phyloP scores from a whole-genome alignment of 1,140 invertebrate genomes.

The Procambarus clarkii region DNA sequence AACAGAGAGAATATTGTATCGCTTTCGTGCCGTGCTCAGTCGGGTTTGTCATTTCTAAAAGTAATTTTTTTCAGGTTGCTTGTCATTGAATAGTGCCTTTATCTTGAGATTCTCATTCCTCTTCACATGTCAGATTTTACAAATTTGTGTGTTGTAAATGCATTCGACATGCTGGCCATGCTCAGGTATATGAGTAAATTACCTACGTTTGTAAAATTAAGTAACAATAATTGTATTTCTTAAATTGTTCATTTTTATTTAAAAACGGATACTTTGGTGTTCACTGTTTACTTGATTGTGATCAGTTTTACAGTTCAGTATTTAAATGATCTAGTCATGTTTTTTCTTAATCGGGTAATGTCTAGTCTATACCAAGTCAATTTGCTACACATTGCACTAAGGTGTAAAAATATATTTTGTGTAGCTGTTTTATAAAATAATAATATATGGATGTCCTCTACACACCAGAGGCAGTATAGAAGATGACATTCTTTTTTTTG shows the following conservation, averaged over 20 bases:
- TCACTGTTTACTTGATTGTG: neutral
- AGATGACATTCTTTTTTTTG: no score
- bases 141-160: neutral
- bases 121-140: neutral
- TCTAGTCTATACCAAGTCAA: neutral
- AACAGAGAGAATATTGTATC: neutral
- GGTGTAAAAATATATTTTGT: no score
- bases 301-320: neutral
- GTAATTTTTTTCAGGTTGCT: neutral
- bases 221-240: neutral
- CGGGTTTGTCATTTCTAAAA: neutral
- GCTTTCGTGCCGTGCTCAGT: neutral
- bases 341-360: neutral
- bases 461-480: no score
- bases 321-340: neutral
- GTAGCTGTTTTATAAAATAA: no score
- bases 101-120: neutral
- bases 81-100: neutral
- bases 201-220: neutral
- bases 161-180: neutral
- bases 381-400: no score
- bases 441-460: no score
- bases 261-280: neutral
- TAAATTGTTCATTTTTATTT: neutral
- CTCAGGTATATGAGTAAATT: no score